Evolutionary conservation across 1,140 invertebrate species (phyloP).

Genomic region (Pachypsylla venusta): DNA sequence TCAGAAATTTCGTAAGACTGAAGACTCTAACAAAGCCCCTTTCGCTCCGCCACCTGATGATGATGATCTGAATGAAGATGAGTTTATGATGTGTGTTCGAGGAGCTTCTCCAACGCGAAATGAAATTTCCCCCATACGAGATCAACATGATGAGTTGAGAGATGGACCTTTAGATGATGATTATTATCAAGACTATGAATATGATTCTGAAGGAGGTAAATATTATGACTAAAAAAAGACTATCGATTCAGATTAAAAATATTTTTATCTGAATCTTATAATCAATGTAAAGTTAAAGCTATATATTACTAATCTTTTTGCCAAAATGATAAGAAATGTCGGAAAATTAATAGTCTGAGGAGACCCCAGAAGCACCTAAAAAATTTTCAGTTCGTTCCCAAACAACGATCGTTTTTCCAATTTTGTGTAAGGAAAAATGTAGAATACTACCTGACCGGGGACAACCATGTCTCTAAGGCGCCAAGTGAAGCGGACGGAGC

Average conservation of each 20-base stretch:
- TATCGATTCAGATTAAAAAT: constrained; percentile 26
- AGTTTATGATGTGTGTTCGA: constrained; percentile 59
- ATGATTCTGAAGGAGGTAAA: constrained; percentile 19
- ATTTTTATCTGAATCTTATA: background rate
- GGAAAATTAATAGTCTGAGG: too few species aligned
- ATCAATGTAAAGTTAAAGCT: too few species aligned
- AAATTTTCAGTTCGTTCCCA: too few species aligned
- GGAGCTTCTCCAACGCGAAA: constrained; percentile 40
- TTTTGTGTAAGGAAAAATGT: too few species aligned
- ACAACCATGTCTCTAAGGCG: background rate
- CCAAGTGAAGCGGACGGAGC: background rate
- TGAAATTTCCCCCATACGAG: background rate
- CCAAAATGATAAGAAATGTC: too few species aligned
- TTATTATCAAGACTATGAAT: constrained; percentile 23
- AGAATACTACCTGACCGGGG: too few species aligned
- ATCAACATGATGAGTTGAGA: constrained; percentile 26
- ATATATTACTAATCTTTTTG: too few species aligned
- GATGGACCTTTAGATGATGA: background rate
- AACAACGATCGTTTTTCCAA: too few species aligned
- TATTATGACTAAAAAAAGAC: constrained; percentile 27
- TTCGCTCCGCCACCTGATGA: constrained; percentile 28
- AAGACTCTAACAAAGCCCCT: constrained; percentile 21
- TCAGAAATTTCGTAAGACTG: constrained; percentile 26
- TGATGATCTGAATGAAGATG: constrained; percentile 51
- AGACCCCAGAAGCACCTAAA: too few species aligned